A percentile compares a stretch with the other conserved stretches of the same genome.
Evolutionary conservation across 2,888 invertebrate species (phyloP).

Genomic region (Octodonta nipae): DNA sequence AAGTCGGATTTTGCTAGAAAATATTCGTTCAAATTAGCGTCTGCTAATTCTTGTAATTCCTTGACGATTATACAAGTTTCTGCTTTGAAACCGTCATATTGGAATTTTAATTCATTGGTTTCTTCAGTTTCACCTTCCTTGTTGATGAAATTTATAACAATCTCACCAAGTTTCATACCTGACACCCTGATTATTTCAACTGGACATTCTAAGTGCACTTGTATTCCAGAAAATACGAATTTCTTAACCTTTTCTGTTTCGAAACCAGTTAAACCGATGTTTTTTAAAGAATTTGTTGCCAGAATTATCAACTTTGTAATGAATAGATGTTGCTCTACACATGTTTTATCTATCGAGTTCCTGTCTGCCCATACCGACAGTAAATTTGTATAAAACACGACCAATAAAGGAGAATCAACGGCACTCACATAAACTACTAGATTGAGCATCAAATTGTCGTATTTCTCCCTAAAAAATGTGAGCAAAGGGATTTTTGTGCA

Average conservation of each 20-base stretch:
- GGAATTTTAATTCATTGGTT: conserved; percentile 48
- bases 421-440: conserved; percentile 47
- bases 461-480: conserved; percentile 37
- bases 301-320: conserved; percentile 53
- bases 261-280: conserved; percentile 20
- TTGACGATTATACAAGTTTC: conserved; percentile 39
- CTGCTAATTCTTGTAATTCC: conserved; percentile 35
- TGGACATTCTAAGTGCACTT: conserved; percentile 54
- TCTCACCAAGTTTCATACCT: conserved; percentile 64
- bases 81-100: conserved; percentile 45
- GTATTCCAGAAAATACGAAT: conserved; percentile 50
- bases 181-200: conserved; percentile 46
- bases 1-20: conserved; percentile 23
- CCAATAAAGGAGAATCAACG: conserved; percentile 26
- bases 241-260: conserved; percentile 33
- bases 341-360: conserved; percentile 46
- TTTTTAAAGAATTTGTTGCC: conserved; percentile 40
- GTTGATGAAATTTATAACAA: conserved; percentile 42
- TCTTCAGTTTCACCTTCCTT: conserved; percentile 27
- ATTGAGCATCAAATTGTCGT: conserved; percentile 40
- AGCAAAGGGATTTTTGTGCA: conserved; percentile 48
- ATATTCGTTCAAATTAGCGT: conserved; percentile 26
- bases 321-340: conserved; percentile 56
- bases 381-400: conserved; percentile 42
- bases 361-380: conserved; percentile 56